A percentile compares a stretch with the other conserved stretches of the same genome.
phyloP scores from a whole-genome alignment of 2,113 vertebrate genomes.

The Tetraodon nigroviridis region DNA sequence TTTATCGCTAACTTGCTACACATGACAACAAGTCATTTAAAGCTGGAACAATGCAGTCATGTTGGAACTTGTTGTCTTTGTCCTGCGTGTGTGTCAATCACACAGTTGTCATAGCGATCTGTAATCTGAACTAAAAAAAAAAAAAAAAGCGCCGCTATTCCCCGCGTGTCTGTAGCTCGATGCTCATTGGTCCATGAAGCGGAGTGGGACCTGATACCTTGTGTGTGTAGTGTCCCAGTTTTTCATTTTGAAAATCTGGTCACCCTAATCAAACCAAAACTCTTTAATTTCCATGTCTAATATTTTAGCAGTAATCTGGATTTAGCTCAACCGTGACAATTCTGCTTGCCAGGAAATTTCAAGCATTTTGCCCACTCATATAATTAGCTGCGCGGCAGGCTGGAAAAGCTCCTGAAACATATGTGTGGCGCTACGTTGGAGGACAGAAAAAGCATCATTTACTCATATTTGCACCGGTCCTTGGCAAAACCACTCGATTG shows the following conservation, averaged over 20 bases:
- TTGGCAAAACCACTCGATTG: not conserved
- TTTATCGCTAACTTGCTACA: too few species aligned
- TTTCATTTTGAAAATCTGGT: too few species aligned
- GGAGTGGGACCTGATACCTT: too few species aligned
- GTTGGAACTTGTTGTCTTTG: too few species aligned
- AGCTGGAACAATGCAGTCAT: too few species aligned
- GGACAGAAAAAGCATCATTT: constrained; percentile 2
- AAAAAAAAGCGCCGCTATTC: too few species aligned
- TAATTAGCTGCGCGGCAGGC: constrained; percentile 11
- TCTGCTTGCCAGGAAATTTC: constrained; percentile 1
- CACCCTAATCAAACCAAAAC: not conserved
- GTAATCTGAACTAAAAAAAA: too few species aligned
- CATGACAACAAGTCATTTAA: not conserved
- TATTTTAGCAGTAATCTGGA: not conserved
- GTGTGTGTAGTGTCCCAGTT: too few species aligned
- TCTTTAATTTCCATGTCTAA: not conserved
- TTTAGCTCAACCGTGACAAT: constrained; percentile 5
- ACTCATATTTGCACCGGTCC: not conserved
- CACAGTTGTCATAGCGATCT: too few species aligned
- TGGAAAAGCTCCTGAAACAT: constrained; percentile 2
- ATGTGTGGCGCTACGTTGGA: not conserved
- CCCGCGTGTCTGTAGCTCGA: too few species aligned
- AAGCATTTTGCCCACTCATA: not conserved
- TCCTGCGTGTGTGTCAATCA: too few species aligned
- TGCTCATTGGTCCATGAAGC: too few species aligned